Conservation (phyloP, 2,113 vertebrate species). For the Corynorhinus townsendii region DNA sequence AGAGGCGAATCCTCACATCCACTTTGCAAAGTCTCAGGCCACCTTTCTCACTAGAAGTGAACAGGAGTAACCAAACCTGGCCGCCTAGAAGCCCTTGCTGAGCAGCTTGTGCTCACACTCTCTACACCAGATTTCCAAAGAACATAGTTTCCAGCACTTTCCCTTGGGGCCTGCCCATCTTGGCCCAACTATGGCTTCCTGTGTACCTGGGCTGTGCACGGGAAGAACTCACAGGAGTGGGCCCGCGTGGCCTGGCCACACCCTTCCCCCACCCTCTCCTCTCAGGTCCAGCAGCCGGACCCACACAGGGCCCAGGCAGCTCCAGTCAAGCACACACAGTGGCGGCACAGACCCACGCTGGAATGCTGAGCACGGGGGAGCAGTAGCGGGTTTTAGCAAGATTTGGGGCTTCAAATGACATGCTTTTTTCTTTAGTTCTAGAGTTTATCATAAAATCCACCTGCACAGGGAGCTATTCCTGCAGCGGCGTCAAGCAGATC, state of each 20-base stretch:
- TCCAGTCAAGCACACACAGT: too few relatives aligned
- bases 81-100: background rate
- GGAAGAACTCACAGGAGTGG: background rate
- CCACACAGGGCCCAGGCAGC: rapidly evolving
- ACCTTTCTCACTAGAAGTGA: background rate
- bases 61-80: background rate
- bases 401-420: background rate
- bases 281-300: rapidly evolving
- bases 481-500: background rate
- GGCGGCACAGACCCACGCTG: too few relatives aligned
- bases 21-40: background rate
- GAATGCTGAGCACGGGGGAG: rapidly evolving
- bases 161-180: background rate
- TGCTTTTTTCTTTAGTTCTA: background rate
- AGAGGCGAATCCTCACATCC: background rate
- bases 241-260: rapidly evolving
- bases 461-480: background rate
- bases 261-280: background rate
- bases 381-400: rapidly evolving
- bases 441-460: background rate
- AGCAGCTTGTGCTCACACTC: background rate
- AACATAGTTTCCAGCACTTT: background rate
- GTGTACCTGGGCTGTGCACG: rapidly evolving
- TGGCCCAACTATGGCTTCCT: background rate
- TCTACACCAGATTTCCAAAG: rapidly evolving